phyloP scores from a whole-genome alignment of 2,797 vertebrate genomes.

The Florisuga fusca region DNA sequence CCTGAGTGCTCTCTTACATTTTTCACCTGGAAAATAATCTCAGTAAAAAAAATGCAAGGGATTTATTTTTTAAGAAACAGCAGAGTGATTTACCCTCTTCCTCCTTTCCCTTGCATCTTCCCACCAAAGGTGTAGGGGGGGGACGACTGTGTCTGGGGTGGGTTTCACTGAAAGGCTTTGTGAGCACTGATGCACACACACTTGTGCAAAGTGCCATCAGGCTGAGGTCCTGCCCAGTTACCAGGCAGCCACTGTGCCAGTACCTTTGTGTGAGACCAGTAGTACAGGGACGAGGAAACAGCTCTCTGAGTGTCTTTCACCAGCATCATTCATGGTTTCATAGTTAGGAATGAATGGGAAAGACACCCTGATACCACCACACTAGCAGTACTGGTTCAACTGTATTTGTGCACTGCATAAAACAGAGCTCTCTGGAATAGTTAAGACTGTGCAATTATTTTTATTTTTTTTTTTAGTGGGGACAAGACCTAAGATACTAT shows the following conservation, averaged over 20 bases:
- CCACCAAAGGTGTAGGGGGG: fast-evolving
- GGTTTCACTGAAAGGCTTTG: not conserved
- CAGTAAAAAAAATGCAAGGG: not conserved
- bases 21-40: not conserved
- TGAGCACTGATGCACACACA: fast-evolving
- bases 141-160: not conserved
- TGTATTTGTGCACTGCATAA: not conserved
- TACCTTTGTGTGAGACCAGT: not conserved
- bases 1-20: not conserved
- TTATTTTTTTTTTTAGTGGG: not conserved
- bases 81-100: not conserved
- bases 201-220: fast-evolving
- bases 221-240: not conserved
- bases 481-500: not conserved
- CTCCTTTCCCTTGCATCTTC: not conserved
- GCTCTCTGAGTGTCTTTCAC: not conserved
- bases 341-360: not conserved
- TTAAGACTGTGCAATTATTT: not conserved
- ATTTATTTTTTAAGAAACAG: not conserved
- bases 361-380: not conserved
- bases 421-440: not conserved
- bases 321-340: not conserved
- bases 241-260: not conserved
- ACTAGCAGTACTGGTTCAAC: not conserved
- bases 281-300: not conserved